Percentiles rank a stretch among this genome's conserved stretches.
Conservation (phyloP, 2,888 invertebrate genomes). For the Aquatica leii region DNA sequence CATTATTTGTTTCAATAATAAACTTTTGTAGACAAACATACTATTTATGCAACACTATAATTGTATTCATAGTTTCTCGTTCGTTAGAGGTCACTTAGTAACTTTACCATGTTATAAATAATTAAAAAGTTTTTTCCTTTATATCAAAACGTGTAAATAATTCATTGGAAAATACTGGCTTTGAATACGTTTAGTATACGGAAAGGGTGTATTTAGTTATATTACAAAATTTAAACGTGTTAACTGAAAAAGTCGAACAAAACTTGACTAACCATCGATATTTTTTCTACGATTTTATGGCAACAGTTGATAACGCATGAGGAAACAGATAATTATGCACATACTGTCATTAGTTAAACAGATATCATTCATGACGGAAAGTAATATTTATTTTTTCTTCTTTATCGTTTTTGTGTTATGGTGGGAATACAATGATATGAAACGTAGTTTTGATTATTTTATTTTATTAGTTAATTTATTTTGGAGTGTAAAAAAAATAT, state of each 20-base stretch:
- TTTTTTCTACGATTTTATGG: background rate
- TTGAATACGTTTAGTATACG: conserved; percentile 23
- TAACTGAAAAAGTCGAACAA: background rate
- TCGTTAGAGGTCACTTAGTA: conserved; percentile 30
- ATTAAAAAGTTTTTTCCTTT: conserved; percentile 36
- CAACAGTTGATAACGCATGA: background rate
- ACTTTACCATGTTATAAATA: conserved; percentile 33
- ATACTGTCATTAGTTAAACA: background rate
- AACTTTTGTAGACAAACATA: background rate
- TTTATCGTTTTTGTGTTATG: background rate
- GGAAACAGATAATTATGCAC: conserved; percentile 8
- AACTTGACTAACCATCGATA: background rate
- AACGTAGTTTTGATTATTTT: no score
- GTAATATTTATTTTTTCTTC: conserved; percentile 3
- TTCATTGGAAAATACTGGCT: conserved; percentile 28
- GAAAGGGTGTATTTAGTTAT: background rate
- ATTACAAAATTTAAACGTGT: background rate
- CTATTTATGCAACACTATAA: conserved; percentile 13
- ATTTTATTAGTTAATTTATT: no score
- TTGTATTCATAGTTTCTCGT: conserved; percentile 25
- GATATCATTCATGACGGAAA: conserved; percentile 3
- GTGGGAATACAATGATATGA: background rate
- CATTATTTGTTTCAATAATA: background rate
- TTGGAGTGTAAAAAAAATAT: no score
- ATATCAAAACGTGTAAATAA: conserved; percentile 30